Evolutionary conservation across 2,113 vertebrate genomes (phyloP).

Genomic region (Vimba vimba): DNA sequence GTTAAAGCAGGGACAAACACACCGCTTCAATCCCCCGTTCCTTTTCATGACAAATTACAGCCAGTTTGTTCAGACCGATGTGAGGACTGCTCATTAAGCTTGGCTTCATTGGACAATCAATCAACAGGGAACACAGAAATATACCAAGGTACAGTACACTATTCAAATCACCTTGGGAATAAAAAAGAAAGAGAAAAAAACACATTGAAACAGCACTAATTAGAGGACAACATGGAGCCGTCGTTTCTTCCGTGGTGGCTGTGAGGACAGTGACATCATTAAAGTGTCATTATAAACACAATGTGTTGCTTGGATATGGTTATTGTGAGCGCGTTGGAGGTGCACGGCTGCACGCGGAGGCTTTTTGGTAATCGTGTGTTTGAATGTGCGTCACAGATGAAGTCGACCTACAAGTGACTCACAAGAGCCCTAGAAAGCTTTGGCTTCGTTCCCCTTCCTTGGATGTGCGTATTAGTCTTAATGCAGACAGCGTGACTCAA

Average conservation of each 20-base stretch:
- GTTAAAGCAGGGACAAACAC: not conserved
- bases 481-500: constrained; percentile 15
- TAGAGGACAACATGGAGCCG: constrained; percentile 12
- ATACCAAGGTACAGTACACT: constrained; percentile 53
- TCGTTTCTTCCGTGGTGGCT: constrained; percentile 2
- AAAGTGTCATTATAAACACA: constrained; percentile 34
- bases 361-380: constrained; percentile 24
- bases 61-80: constrained; percentile 64
- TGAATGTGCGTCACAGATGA: constrained; percentile 31
- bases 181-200: constrained; percentile 56
- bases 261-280: constrained; percentile 22
- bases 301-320: constrained; percentile 18
- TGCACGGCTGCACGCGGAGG: not conserved
- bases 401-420: constrained; percentile 25
- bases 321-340: constrained; percentile 7
- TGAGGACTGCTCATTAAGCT: constrained; percentile 74
- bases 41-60: constrained; percentile 69
- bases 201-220: constrained; percentile 27
- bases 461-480: not conserved
- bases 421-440: constrained; percentile 8
- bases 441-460: not conserved
- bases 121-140: constrained; percentile 62
- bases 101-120: constrained; percentile 75
- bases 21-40: not conserved
- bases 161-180: constrained; percentile 66